Percentiles rank a stretch among this genome's conserved stretches.
These are phyloP conservation scores for Phaedon cochleariae DNA, from an alignment of 2,888 invertebrate species.

Conservation along the genomic window DNA sequence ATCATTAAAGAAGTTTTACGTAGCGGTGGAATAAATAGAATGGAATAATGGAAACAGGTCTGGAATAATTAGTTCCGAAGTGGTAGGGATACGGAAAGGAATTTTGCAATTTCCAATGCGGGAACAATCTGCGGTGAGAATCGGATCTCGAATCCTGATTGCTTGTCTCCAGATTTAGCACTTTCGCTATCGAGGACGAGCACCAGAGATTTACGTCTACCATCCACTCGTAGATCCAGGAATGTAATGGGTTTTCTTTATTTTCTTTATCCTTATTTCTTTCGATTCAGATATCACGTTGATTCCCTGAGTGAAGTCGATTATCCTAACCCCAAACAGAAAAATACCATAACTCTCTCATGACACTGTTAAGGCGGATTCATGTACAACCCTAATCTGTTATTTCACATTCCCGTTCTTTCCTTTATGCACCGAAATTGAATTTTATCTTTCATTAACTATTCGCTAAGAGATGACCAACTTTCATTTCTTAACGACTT, in stretches of 20 bases:
- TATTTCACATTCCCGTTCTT: too few relatives aligned
- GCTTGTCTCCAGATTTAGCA: constrained; percentile 1
- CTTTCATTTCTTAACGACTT: too few relatives aligned
- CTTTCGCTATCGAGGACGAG: background rate
- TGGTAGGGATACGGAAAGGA: constrained; percentile 12
- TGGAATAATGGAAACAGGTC: background rate
- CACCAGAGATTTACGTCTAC: background rate
- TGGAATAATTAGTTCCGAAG: background rate
- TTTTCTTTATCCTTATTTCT: too few relatives aligned
- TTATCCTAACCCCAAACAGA: too few relatives aligned
- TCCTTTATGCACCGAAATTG: too few relatives aligned
- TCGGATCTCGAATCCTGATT: background rate
- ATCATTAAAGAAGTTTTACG: background rate
- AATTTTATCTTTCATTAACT: too few relatives aligned
- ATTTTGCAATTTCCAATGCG: constrained; percentile 39
- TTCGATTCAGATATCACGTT: too few relatives aligned
- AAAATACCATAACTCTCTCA: too few relatives aligned
- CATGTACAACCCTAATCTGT: too few relatives aligned
- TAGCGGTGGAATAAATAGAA: background rate
- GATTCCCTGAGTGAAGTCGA: too few relatives aligned
- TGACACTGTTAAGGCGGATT: too few relatives aligned
- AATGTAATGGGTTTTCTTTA: background rate
- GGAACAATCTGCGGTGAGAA: constrained; percentile 28
- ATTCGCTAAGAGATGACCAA: too few relatives aligned
- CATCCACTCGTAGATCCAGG: background rate